Base-by-base conservation (phyloP, 2,888 invertebrate species). In the Melanotus villosus region DNA sequence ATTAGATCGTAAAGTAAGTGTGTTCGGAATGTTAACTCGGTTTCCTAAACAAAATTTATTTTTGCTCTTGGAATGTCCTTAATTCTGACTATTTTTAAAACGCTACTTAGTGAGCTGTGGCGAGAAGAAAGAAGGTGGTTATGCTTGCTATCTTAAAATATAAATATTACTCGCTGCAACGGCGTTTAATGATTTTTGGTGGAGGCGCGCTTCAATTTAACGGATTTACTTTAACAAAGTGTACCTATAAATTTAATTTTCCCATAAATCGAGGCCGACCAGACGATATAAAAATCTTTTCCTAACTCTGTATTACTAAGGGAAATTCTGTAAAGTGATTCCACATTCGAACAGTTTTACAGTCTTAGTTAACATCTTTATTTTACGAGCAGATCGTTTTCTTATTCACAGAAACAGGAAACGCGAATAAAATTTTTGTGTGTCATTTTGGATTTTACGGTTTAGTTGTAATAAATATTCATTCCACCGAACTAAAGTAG, bases 1-100 rank as follows among this genome's bases (percentile, higher is more conserved):
- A 59, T 68, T 65, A 65, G 68, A 69, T 52, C 58, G 36, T 50
- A 58, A 65, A 45, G 38, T 52, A 65, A 65, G 65, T 57, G 57
- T 47, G 65, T 56, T 56, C 57, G 64, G 68, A 65, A 65, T 65
- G 58, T 59, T 64, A 64, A 69, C 65, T 59, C 58, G 54, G 59
- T 65, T 69, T 69, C 59, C 65, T 64, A 65, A 65, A 65, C 64
- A 69, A 68, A 69, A 65, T 69, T 69, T 69, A 69, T 69, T 69
- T 69, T 65, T 69, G 59, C 68, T 60, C 41, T 50, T 34, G 64
- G 68, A 69, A 69, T 69, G 68, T 69, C 64, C 68, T 65, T 69
- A 69, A 69, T 69, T 65, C 58, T 56, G 64, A 16, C 59, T 69
- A 69, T 69, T 65, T 69, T 69, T 69, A 65, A 65, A 65, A 58